A percentile compares a stretch with the other conserved stretches of the same genome.
Conservation (phyloP, 1,140 invertebrate genomes). For the Leptinotarsa defecta region DNA sequence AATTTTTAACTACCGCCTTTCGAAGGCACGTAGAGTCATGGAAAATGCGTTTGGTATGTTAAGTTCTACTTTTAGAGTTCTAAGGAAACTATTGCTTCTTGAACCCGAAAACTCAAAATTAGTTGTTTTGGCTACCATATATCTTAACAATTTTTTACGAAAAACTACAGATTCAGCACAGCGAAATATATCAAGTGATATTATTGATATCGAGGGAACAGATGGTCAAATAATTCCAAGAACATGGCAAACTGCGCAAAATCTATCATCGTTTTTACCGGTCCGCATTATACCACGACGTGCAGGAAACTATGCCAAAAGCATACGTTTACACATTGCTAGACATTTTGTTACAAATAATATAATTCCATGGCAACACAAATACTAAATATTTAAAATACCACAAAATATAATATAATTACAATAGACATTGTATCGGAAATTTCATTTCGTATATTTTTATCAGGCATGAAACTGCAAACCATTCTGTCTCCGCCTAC, state of each 20-base stretch:
- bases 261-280: not conserved
- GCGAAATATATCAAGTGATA: not conserved
- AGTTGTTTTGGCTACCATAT: not conserved
- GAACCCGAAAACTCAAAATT: not conserved
- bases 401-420: too few relatives aligned
- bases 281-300: not conserved
- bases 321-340: not conserved
- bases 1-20: conserved; percentile 23
- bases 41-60: conserved; percentile 24
- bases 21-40: conserved; percentile 13
- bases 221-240: not conserved
- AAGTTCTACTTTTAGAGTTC: not conserved
- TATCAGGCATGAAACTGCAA: too few relatives aligned
- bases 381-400: too few relatives aligned
- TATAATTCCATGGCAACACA: too few relatives aligned
- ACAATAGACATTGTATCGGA: too few relatives aligned
- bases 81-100: not conserved
- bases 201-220: not conserved
- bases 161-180: not conserved
- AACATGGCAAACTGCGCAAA: not conserved
- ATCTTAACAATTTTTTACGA: not conserved
- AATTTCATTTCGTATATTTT: too few relatives aligned
- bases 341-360: too few relatives aligned
- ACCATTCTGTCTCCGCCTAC: too few relatives aligned
- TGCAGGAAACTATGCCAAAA: not conserved